Base-by-base conservation (phyloP, 2,797 vertebrate genomes). In the Protosalanx chinensis region DNA sequence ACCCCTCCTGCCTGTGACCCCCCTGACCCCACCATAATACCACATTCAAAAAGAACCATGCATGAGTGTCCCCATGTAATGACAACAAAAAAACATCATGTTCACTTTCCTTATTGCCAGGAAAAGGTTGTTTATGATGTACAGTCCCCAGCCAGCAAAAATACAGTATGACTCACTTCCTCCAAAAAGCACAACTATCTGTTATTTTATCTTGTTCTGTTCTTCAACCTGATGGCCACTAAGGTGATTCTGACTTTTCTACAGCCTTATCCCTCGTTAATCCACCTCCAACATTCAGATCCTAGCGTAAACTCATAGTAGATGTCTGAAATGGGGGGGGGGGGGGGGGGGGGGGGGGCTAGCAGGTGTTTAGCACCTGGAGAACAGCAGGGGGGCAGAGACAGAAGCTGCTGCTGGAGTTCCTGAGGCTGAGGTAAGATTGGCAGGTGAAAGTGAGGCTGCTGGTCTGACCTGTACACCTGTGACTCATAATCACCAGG, bases 401-500 rank as follows among this genome's bases (percentile, higher is more conserved):
- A 94, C 94, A 93, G 94, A 94, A 95, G 94, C 94, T 91, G 92
- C 92, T 95, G 94, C 86, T 71, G 86, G 91, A 92, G 91, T 92
- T 93, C 91, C 91, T 90, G 89, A 27, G 23, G 91, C 93, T 93
- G 95, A 95, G 95, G 92, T 89, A 94, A 97, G 96, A 96, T 98
- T 98, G 96, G 95, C 96, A 96, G 95, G 93, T 95, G 93, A 94
- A 97, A 97, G 95, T 98, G 93, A 94, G 94, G 95, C 94, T 96
- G 95, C 93, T 93, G 93, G 93, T 91, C 93, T 96, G 96, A 96
- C 96, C 95, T 93, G 93, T 94, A 94, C 94, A 94, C 95, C 96
- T 88, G 93, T 93, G 93, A 95, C 95, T 97, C 95, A 95, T 99
- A 98, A 99, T 98, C 97, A 98, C 96, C 95, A 97, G 95, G 98